Conservation (phyloP, 2,797 vertebrate genomes). For the Tympanoctomys barrerae region DNA sequence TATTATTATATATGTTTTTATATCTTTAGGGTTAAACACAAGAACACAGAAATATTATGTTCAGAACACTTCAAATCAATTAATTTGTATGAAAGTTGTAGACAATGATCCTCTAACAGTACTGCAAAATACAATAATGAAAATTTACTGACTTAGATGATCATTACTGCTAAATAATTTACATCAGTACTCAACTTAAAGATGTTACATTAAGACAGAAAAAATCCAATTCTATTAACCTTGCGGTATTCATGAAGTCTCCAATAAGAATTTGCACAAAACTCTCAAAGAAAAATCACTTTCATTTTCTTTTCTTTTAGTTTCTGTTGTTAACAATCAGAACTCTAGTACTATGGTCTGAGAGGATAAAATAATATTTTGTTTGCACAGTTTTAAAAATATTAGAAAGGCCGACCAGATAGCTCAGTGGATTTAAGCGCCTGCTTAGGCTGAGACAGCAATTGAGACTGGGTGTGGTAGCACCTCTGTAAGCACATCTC, state of each 20-base stretch:
- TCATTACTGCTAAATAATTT: not conserved
- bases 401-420: not conserved
- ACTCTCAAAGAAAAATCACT: not conserved
- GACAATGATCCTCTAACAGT: not conserved
- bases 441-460: no score
- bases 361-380: not conserved
- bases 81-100: not conserved
- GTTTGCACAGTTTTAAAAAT: constrained; percentile 21
- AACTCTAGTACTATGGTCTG: not conserved
- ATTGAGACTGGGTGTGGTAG: no score
- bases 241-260: not conserved
- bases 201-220: not conserved
- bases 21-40: not conserved
- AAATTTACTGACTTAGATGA: not conserved
- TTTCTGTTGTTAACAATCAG: not conserved
- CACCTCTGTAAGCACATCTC: no score
- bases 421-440: no score
- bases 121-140: not conserved
- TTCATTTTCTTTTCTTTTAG: not conserved
- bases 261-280: not conserved
- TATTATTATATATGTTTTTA: not conserved
- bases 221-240: not conserved
- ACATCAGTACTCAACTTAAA: constrained; percentile 2
- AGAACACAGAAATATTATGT: not conserved
- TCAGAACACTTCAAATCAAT: not conserved